Conservation (phyloP, 2,888 invertebrate genomes). For the Nomada lathburiana region DNA sequence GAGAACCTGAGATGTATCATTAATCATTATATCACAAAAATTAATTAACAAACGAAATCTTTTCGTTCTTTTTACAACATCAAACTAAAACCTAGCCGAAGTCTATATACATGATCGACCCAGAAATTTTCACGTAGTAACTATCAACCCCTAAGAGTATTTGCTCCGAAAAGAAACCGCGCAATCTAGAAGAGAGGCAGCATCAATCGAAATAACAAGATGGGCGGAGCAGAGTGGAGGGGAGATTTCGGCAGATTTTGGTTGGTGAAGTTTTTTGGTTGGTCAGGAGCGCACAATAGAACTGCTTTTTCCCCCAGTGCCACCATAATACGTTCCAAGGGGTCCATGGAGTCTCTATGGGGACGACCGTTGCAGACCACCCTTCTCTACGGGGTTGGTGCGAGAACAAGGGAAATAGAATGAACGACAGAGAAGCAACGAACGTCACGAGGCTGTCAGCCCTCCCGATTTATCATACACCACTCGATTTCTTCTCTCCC, state of each 20-base stretch:
- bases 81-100: too few species aligned
- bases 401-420: constrained; percentile 27
- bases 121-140: too few species aligned
- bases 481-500: constrained; percentile 81
- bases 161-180: too few species aligned
- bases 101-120: too few species aligned
- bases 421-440: constrained; percentile 42
- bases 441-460: constrained; percentile 76
- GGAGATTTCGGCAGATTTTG: constrained; percentile 77
- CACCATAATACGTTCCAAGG: constrained; percentile 63
- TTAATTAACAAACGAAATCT: too few species aligned
- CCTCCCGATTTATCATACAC: constrained; percentile 83
- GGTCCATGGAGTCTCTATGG: constrained; percentile 69
- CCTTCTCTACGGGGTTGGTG: constrained; percentile 69
- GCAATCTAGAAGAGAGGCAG: not conserved
- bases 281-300: constrained; percentile 72
- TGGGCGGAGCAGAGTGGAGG: constrained; percentile 74
- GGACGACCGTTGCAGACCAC: constrained; percentile 72
- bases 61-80: too few species aligned
- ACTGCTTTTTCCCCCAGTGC: constrained; percentile 62
- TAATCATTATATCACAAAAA: too few species aligned
- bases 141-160: too few species aligned
- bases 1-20: too few species aligned
- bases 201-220: constrained; percentile 62
- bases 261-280: constrained; percentile 78